phyloP scores from a whole-genome alignment of 1,140 invertebrate species.

The Plectus sambesii region DNA sequence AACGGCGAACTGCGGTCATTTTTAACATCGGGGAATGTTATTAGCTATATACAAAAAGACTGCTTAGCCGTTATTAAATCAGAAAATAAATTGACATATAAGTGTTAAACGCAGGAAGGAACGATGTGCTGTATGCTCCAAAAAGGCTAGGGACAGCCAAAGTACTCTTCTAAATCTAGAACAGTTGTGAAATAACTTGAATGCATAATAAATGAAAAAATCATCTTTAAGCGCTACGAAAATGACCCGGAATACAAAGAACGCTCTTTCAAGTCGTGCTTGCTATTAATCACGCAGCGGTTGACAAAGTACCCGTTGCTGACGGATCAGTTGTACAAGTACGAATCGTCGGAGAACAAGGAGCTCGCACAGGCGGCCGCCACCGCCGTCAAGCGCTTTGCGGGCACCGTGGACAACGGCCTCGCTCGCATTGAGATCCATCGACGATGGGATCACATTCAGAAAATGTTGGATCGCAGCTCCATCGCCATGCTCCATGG shows the following conservation, averaged over 20 bases:
- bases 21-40: too few species aligned
- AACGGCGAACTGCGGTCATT: too few species aligned
- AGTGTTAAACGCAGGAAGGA: too few species aligned
- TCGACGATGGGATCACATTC: slow-evolving; percentile 23
- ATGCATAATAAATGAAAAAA: too few species aligned
- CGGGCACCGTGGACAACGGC: slow-evolving; percentile 24
- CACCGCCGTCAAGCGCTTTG: slow-evolving; percentile 25
- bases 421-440: slow-evolving; percentile 24
- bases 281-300: slow-evolving; percentile 31
- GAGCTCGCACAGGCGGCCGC: slow-evolving; percentile 18
- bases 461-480: too few species aligned
- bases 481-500: neutral
- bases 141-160: too few species aligned
- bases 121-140: too few species aligned
- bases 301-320: slow-evolving; percentile 33
- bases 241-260: slow-evolving; percentile 22
- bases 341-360: slow-evolving; percentile 14
- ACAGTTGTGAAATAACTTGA: too few species aligned
- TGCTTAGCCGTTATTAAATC: too few species aligned
- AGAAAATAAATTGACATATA: too few species aligned
- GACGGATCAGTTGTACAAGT: slow-evolving; percentile 30
- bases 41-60: too few species aligned
- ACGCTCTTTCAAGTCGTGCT: slow-evolving; percentile 31
- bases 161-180: too few species aligned
- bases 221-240: slow-evolving; percentile 27